Evolutionary conservation across 2,888 invertebrate species (phyloP).

Genomic region (Andricus curvator): DNA sequence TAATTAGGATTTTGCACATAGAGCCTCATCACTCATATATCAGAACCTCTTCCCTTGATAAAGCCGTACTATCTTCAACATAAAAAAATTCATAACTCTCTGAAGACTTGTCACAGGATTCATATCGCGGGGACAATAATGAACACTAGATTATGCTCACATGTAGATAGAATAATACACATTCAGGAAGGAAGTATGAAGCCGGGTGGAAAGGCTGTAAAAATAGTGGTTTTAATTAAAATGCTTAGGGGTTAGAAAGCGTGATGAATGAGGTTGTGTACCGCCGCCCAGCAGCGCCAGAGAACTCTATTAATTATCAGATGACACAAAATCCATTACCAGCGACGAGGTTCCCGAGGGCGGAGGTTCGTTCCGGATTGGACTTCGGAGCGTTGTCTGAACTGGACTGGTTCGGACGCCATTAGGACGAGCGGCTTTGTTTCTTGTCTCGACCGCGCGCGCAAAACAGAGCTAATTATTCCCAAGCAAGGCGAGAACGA

Average conservation of each 20-base stretch:
- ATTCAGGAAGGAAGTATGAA: constrained; percentile 40
- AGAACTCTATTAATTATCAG: constrained; percentile 78
- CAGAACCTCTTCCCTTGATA: not conserved
- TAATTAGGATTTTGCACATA: not conserved
- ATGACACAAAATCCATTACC: constrained; percentile 77
- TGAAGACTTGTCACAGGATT: constrained; percentile 1
- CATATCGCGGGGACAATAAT: constrained; percentile 3
- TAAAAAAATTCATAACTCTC: constrained; percentile 1
- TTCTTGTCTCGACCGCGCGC: constrained; percentile 49
- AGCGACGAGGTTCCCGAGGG: constrained; percentile 66
- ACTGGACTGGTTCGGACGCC: constrained; percentile 64
- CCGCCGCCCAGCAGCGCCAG: constrained; percentile 59
- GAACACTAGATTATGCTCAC: not conserved
- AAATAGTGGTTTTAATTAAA: constrained; percentile 76
- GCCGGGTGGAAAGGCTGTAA: constrained; percentile 58
- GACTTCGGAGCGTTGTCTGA: constrained; percentile 48
- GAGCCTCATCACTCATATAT: not conserved
- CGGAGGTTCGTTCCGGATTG: constrained; percentile 64
- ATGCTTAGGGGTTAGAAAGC: constrained; percentile 77
- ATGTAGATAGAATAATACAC: constrained; percentile 13
- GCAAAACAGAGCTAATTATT: constrained; percentile 75
- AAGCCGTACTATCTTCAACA: not conserved
- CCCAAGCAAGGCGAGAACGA: constrained; percentile 58
- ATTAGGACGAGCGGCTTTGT: constrained; percentile 56
- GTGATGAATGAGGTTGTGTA: constrained; percentile 75